phyloP scores from a whole-genome alignment of 2,888 invertebrate species.

The Lithophane leautieri region DNA sequence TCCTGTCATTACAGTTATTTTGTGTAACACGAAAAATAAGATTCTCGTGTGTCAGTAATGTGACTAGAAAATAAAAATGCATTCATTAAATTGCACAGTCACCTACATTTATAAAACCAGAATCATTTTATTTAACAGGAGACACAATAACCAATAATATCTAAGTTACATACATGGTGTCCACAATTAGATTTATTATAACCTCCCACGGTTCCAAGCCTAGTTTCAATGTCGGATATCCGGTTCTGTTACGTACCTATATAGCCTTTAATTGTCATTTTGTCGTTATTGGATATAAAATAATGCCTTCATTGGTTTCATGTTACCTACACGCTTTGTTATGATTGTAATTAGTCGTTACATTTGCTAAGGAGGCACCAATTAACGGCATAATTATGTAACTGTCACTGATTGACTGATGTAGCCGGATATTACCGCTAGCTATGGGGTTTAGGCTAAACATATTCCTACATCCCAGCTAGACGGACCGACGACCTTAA shows the following conservation, averaged over 20 bases:
- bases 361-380: no score
- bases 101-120: not conserved
- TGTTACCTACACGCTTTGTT: not conserved
- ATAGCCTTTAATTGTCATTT: conserved; percentile 1
- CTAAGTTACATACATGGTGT: not conserved
- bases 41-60: not conserved
- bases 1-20: not conserved
- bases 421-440: not conserved
- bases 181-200: not conserved
- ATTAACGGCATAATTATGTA: not conserved
- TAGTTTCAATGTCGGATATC: conserved; percentile 13
- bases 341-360: not conserved
- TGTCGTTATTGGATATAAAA: not conserved
- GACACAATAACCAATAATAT: not conserved
- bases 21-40: not conserved
- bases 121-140: not conserved
- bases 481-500: no score
- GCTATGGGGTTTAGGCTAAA: not conserved
- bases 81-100: not conserved
- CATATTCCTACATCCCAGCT: not conserved
- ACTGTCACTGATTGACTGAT: not conserved
- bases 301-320: not conserved
- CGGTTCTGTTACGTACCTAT: not conserved
- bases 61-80: not conserved
- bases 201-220: not conserved